Conservation (phyloP, 2,113 vertebrate genomes). For the Rhizomys pruinosus region DNA sequence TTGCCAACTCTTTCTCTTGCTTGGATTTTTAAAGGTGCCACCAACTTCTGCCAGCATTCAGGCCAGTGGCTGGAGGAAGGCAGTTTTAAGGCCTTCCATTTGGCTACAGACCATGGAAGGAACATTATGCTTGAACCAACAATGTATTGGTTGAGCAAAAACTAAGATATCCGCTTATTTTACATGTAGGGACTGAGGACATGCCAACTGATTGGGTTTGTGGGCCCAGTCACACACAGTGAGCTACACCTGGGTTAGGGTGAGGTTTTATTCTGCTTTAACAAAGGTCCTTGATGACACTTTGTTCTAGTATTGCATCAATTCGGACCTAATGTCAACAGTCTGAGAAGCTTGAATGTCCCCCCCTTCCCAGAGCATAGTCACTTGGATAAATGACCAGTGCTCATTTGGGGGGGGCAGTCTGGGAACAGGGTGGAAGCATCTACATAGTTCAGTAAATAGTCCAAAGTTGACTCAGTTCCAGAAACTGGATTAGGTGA, state of each 20-base stretch:
- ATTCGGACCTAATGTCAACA: not conserved
- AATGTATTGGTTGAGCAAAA: not conserved
- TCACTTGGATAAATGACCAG: not conserved
- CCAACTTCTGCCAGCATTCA: slow-evolving; percentile 18
- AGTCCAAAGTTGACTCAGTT: not conserved
- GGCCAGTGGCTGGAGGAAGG: not conserved
- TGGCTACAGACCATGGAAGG: not conserved
- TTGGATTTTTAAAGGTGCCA: not conserved
- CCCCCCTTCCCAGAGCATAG: not conserved
- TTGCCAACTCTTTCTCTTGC: not conserved
- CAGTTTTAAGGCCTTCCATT: not conserved
- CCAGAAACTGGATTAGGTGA: not conserved
- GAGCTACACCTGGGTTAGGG: not conserved
- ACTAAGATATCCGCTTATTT: not conserved
- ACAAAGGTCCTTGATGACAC: not conserved
- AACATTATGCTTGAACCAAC: too few relatives aligned
- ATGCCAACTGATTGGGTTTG: not conserved
- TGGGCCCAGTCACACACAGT: not conserved
- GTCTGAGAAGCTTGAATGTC: not conserved
- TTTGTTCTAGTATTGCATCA: not conserved
- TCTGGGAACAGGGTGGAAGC: not conserved
- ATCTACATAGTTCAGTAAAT: not conserved
- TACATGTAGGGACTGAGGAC: not conserved
- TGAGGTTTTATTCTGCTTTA: not conserved
- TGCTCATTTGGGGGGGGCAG: not conserved